These are phyloP conservation scores for Rousettus leschenaultii DNA, from an alignment of 2,113 vertebrate species.

Conservation along the genomic window DNA sequence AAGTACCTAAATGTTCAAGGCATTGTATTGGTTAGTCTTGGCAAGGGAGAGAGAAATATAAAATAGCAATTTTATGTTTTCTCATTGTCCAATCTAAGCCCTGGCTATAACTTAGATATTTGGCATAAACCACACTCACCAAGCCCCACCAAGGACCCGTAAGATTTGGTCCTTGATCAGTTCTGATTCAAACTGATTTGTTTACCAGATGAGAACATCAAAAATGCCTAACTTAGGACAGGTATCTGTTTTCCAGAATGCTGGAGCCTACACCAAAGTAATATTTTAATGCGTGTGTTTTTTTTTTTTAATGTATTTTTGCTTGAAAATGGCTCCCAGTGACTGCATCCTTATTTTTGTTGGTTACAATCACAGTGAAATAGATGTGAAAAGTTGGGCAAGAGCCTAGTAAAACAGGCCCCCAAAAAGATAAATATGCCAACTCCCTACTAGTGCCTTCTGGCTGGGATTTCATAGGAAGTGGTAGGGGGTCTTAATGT, in stretches of 20 bases:
- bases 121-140: background rate
- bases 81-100: background rate
- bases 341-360: background rate
- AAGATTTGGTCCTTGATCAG: background rate
- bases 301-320: background rate
- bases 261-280: background rate
- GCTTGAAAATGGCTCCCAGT: background rate
- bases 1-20: background rate
- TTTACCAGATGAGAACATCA: background rate
- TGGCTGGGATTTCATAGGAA: background rate
- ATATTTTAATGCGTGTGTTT: background rate
- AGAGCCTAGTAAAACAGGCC: background rate
- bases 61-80: conserved; percentile 16
- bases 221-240: background rate
- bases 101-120: background rate
- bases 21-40: background rate
- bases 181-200: background rate
- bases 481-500: background rate
- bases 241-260: background rate
- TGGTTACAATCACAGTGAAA: background rate
- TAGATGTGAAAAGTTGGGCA: background rate
- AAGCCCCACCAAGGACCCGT: background rate
- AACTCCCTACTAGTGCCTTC: background rate
- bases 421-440: background rate
- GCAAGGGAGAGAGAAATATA: background rate